Base-by-base conservation (phyloP, 2,113 vertebrate species). In the Corythaixoides concolor region DNA sequence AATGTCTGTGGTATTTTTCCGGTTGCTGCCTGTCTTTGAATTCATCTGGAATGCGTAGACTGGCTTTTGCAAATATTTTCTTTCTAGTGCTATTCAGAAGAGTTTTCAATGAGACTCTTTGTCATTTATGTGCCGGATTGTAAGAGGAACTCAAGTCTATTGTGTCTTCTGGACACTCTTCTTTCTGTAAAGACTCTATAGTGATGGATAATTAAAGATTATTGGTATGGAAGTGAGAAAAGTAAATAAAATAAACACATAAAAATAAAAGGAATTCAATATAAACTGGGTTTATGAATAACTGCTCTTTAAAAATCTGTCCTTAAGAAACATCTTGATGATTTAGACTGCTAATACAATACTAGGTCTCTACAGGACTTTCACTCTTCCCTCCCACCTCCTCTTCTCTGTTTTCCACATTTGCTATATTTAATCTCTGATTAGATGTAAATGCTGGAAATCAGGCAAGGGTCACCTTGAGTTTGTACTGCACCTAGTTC, bases 341-440 rank as follows among this genome's bases (percentile, higher is more conserved):
- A 90, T 86, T 88, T 68, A 92, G 64, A 39, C 41, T 70, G 56
- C 43, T 39, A 6, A n/a, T 64, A 21, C 68, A 69, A 55, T 30
- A 56, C 18, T 13, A 69, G 50, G 52, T 91, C 50, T 79, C 77
- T 77, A 77, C 53, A 79, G 81, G 70, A 77, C 39, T 87, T 89
- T 75, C 43, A 79, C 7, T 64, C 73, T 85, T 92, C 39, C 55
- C 63, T 79, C 43, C 66, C 69, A 89, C 74, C 60, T 81, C 86
- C 88, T 89, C 77, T 76, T 88, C 16, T 30, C 60, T 69, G 8
- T 87, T 93, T 89, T 93, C 73, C 50, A 50, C 26, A 41, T 89
- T 79, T 82, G 81, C 81, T 95, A 85, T 95, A 91, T 96, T 94
- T 96, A 96, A 93, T 88, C 89, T 76, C 81, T 94, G 81, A 93